Evolutionary conservation across 1,140 invertebrate genomes (phyloP).

Genomic region (Stenopsyche tienmushanensis): DNA sequence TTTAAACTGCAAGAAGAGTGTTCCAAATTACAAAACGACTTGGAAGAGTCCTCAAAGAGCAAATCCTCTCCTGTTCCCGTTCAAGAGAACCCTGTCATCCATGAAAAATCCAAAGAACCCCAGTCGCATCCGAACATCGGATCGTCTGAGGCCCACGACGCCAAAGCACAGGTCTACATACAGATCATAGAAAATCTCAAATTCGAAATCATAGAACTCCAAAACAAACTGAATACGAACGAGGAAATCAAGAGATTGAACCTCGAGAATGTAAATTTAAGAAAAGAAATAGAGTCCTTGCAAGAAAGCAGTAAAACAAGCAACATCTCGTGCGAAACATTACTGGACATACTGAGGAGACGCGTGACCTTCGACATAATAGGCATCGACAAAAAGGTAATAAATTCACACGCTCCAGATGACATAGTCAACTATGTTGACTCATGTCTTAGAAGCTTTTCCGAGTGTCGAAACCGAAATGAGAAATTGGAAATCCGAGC

Average conservation of each 20-base stretch:
- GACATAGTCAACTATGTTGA: conserved; percentile 33
- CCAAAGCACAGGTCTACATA: conserved; percentile 59
- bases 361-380: conserved; percentile 43
- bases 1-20: conserved; percentile 54
- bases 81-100: conserved; percentile 51
- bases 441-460: conserved; percentile 47
- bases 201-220: conserved; percentile 54
- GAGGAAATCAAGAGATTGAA: conserved; percentile 44
- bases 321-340: conserved; percentile 7
- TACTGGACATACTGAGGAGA: conserved; percentile 42
- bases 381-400: conserved; percentile 18
- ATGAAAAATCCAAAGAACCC: conserved; percentile 50
- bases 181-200: conserved; percentile 54
- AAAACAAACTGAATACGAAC: conserved; percentile 49
- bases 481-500: conserved; percentile 48
- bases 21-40: conserved; percentile 48
- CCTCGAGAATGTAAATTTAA: conserved; percentile 44
- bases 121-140: conserved; percentile 43
- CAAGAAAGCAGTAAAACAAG: neutral
- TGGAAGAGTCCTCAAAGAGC: conserved; percentile 37
- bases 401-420: conserved; percentile 9
- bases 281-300: conserved; percentile 32
- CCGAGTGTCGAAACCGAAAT: conserved; percentile 51
- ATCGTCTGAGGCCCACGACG: conserved; percentile 45
- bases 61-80: conserved; percentile 43